A percentile compares a stretch with the other conserved stretches of the same genome.
Conservation (phyloP, 2,113 vertebrate species). For the Mormyrus lacerda region DNA sequence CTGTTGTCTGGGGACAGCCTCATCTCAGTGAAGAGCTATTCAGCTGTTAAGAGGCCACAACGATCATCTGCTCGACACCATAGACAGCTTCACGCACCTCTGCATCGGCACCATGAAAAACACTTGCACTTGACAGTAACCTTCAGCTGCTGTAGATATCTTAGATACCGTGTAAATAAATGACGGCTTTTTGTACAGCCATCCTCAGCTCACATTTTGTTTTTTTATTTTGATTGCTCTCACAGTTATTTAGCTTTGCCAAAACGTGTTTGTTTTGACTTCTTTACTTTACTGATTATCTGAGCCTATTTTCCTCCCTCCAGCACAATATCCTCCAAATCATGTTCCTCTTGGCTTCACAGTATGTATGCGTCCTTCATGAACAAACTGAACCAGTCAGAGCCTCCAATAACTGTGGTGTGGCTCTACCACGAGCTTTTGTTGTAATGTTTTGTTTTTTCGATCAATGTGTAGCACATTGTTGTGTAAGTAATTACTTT, state of each 20-base stretch:
- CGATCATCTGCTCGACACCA: background rate
- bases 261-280: background rate
- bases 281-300: background rate
- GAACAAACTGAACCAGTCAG: background rate
- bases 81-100: background rate
- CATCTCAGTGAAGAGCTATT: background rate
- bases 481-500: slow-evolving; percentile 1
- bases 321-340: background rate
- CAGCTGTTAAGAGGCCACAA: background rate
- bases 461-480: background rate
- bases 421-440: background rate
- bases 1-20: background rate
- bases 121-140: background rate
- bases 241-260: background rate
- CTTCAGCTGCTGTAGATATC: background rate
- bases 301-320: background rate
- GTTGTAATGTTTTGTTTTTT: background rate
- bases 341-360: background rate
- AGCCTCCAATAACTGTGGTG: background rate
- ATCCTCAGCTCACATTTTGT: background rate
- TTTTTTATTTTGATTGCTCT: background rate
- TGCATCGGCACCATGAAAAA: background rate
- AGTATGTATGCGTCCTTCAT: background rate
- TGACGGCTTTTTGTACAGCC: background rate
- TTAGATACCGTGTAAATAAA: background rate